phyloP scores from a whole-genome alignment of 2,888 invertebrate species.

The Dryocosmus kuriphilus region DNA sequence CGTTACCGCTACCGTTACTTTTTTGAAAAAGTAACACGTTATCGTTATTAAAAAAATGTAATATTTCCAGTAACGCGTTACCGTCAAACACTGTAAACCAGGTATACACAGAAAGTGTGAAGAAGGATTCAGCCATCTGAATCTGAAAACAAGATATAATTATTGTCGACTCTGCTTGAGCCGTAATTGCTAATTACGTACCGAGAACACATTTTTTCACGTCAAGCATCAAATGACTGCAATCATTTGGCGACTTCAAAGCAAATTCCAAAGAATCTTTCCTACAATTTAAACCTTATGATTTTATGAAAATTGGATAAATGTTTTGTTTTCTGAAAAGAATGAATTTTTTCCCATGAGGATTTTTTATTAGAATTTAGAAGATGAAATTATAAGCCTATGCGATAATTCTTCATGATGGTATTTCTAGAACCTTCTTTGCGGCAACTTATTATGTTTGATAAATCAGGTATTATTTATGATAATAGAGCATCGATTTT shows the following conservation, averaged over 20 bases:
- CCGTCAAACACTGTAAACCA: too few species aligned
- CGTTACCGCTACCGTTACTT: too few species aligned
- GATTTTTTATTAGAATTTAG: not conserved
- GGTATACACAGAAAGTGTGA: too few species aligned
- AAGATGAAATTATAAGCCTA: not conserved
- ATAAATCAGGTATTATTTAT: slow-evolving; percentile 20
- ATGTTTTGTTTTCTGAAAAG: not conserved
- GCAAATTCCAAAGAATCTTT: not conserved
- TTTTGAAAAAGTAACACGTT: too few species aligned
- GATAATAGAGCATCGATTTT: slow-evolving; percentile 30
- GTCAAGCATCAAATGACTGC: slow-evolving; percentile 1
- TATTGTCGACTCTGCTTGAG: not conserved
- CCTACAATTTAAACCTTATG: not conserved
- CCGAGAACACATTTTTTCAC: slow-evolving; percentile 6
- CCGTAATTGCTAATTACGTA: slow-evolving; percentile 5
- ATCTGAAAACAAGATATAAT: slow-evolving; percentile 7
- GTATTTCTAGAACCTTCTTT: not conserved
- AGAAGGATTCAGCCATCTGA: not conserved
- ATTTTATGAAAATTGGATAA: not conserved
- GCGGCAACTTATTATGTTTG: not conserved
- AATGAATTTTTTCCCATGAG: too few species aligned
- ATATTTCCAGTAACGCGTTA: too few species aligned
- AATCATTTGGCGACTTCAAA: slow-evolving; percentile 6
- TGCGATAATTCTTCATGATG: not conserved
- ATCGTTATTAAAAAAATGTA: too few species aligned